Percentiles rank a stretch among this genome's conserved stretches.
Evolutionary conservation across 37 sponge, comb jelly and placozoan species (phyloP).

Genomic region (Chondrosia reniformis): DNA sequence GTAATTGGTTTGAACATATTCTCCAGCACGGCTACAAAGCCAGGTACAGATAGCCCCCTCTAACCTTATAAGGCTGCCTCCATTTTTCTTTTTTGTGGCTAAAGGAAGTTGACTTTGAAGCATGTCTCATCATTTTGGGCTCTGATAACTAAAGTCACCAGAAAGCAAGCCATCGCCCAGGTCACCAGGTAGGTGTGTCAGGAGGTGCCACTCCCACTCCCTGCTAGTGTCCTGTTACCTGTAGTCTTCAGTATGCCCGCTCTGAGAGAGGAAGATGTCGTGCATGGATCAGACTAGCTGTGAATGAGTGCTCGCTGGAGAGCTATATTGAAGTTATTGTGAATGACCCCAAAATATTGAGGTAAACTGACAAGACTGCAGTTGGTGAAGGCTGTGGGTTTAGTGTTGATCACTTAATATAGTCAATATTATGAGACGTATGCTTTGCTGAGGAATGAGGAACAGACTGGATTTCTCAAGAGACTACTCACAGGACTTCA

Average conservation of each 20-base stretch:
- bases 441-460: constrained; percentile 67
- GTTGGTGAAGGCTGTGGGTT: no score
- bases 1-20: constrained; percentile 63
- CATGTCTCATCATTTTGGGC: constrained; percentile 84
- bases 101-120: no score
- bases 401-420: no score
- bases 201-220: not conserved
- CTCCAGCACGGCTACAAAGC: constrained; percentile 74
- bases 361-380: not conserved
- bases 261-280: constrained; percentile 71
- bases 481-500: constrained; percentile 66
- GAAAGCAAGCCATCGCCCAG: constrained; percentile 77
- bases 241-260: constrained; percentile 82
- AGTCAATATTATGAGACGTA: constrained; percentile 78
- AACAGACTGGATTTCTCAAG: constrained; percentile 38
- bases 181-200: constrained; percentile 64
- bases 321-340: constrained; percentile 85
- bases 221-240: not conserved
- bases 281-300: constrained; percentile 81
- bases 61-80: no score
- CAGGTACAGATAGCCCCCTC: no score
- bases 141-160: constrained; percentile 55
- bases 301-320: constrained; percentile 90
- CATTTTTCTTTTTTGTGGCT: no score
- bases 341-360: constrained; percentile 47